Evolutionary conservation across 2,888 invertebrate genomes (phyloP), one percentile per base, ranked within the genome.

Genomic region (Cryptosula pallasiana): DNA sequence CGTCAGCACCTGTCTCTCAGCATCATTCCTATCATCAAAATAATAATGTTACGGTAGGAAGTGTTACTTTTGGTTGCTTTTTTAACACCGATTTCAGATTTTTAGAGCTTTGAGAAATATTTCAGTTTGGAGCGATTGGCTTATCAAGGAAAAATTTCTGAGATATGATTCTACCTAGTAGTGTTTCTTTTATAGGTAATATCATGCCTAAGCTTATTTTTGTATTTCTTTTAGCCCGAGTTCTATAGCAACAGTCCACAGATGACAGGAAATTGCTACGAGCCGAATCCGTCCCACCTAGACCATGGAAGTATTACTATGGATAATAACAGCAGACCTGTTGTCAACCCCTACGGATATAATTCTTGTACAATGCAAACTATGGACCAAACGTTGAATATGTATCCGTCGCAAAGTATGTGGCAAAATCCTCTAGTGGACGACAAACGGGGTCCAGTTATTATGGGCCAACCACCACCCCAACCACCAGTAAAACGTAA

Each of bases 141-240:
- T n/a, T n/a, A n/a, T n/a, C n/a, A n/a, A n/a, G n/a, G n/a, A n/a
- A n/a, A n/a, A n/a, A n/a, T n/a, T n/a, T n/a, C n/a, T n/a, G n/a
- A n/a, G n/a, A n/a, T n/a, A n/a, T n/a, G n/a, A n/a, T n/a, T n/a
- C n/a, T n/a, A n/a, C n/a, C n/a, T n/a, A n/a, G n/a, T n/a, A n/a
- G n/a, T n/a, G n/a, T n/a, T n/a, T n/a, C n/a, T n/a, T n/a, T n/a
- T n/a, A n/a, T n/a, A n/a, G n/a, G n/a, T n/a, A n/a, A n/a, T n/a
- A n/a, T n/a, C n/a, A n/a, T n/a, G n/a, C n/a, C n/a, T n/a, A n/a
- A n/a, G n/a, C n/a, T n/a, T n/a, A 5, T 25, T 16, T 25, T 25
- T 57, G 3, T 57, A 57, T 16, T 57, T 57, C 13, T 57, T 23
- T 57, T 63, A 63, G 63, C 63, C 20, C 27, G 63, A 63, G 27